phyloP scores from a whole-genome alignment of 2,888 invertebrate species.

The Scaptomyza parva region DNA sequence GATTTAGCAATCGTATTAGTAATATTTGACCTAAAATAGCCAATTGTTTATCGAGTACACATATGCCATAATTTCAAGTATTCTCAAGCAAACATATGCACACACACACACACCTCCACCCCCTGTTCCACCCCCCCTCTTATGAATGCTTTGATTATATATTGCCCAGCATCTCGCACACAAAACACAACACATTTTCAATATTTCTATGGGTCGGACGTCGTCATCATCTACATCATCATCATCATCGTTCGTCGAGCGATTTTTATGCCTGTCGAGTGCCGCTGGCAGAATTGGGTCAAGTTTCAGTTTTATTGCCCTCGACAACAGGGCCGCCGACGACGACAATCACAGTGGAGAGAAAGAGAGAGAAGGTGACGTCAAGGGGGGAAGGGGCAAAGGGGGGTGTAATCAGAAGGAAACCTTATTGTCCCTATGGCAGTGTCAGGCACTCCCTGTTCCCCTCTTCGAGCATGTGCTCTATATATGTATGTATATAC shows the following conservation, averaged over 20 bases:
- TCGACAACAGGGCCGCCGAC: constrained; percentile 12
- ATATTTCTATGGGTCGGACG: constrained; percentile 41
- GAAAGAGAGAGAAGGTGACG: background rate
- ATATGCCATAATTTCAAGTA: constrained; percentile 27
- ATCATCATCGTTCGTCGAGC: constrained; percentile 26
- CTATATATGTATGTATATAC: background rate
- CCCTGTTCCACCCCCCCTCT: too few species aligned
- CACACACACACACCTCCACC: background rate
- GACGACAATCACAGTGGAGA: too few species aligned
- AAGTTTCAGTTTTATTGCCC: constrained; percentile 77
- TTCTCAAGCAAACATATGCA: background rate
- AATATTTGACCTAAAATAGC: constrained; percentile 25
- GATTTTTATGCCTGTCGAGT: constrained; percentile 52
- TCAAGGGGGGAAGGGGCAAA: background rate
- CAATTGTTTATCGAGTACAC: constrained; percentile 56
- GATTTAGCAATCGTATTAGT: constrained; percentile 23
- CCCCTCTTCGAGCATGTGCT: constrained; percentile 6
- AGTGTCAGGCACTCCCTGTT: constrained; percentile 51
- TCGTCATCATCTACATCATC: background rate
- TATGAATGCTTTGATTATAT: background rate
- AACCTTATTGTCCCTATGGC: constrained; percentile 33
- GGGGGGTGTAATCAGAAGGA: background rate
- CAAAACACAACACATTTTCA: constrained; percentile 43
- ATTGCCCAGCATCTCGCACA: constrained; percentile 21
- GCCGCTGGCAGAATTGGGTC: constrained; percentile 70